These are phyloP conservation scores for Pongo pygmaeus DNA, from an alignment of 2,113 vertebrate genomes.

Conservation along the genomic window DNA sequence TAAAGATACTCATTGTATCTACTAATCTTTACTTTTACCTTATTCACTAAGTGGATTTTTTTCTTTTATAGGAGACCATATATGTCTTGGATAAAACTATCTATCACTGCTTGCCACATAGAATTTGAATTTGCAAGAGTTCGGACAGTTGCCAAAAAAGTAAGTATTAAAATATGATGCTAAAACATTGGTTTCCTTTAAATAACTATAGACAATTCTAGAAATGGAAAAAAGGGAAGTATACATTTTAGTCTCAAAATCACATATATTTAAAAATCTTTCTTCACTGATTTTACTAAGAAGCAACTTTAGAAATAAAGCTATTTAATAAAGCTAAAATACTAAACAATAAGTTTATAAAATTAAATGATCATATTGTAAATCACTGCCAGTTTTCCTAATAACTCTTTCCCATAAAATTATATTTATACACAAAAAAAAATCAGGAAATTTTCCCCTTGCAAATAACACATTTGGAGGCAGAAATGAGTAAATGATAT, in stretches of 20 bases:
- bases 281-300: conserved; percentile 27
- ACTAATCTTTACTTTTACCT: conserved; percentile 11
- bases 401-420: not conserved
- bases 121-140: conserved; percentile 52
- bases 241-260: conserved; percentile 3
- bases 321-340: not conserved
- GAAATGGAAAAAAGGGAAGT: not conserved
- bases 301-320: conserved; percentile 28
- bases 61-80: not conserved
- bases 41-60: not conserved
- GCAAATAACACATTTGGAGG: not conserved
- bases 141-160: not conserved
- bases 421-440: not conserved
- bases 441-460: not conserved
- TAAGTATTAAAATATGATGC: not conserved
- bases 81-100: not conserved
- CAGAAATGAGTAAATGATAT: not conserved
- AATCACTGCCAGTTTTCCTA: not conserved
- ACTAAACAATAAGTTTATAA: not conserved
- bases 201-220: not conserved
- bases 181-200: not conserved
- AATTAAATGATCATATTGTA: not conserved
- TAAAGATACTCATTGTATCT: not conserved
- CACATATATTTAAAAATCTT: not conserved
- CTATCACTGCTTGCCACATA: not conserved